Conservation (phyloP, 2,888 invertebrate species). For the Drosophila diplacantha region DNA sequence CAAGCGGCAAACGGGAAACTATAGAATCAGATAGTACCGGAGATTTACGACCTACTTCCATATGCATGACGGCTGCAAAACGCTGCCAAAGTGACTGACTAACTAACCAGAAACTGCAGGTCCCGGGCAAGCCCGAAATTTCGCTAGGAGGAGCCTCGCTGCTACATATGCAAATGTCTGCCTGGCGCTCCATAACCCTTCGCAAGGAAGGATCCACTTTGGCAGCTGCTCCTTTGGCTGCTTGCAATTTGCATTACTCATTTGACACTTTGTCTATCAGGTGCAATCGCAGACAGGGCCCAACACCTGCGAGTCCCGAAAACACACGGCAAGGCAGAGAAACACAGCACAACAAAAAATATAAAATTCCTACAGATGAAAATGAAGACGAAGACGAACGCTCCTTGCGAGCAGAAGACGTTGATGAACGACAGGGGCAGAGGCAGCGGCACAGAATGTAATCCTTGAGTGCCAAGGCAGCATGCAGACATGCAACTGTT, state of each 20-base stretch:
- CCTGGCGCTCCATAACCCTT: slow-evolving; percentile 10
- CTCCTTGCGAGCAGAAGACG: slow-evolving; percentile 46
- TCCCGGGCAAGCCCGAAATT: slow-evolving; percentile 2
- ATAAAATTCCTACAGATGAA: slow-evolving; percentile 4
- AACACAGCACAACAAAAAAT: slow-evolving; percentile 1
- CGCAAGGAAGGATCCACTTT: slow-evolving; percentile 16
- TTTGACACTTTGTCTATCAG: slow-evolving; percentile 70
- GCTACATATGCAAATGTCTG: slow-evolving; percentile 39
- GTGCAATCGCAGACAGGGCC: slow-evolving; percentile 33
- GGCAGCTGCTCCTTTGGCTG: slow-evolving; percentile 34
- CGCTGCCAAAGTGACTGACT: slow-evolving; percentile 52
- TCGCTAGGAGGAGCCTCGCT: slow-evolving; percentile 1
- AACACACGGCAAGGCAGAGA: neutral
- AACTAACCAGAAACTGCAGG: slow-evolving; percentile 52
- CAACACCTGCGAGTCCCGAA: slow-evolving; percentile 51
- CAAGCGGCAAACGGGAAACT: slow-evolving; percentile 34
- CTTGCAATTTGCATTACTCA: slow-evolving; percentile 68
- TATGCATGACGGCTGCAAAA: slow-evolving; percentile 68
- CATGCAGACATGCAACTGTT: slow-evolving; percentile 56
- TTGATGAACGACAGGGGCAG: slow-evolving; percentile 58
- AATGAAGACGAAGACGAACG: slow-evolving; percentile 37
- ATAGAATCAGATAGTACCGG: slow-evolving; percentile 39
- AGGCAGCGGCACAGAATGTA: slow-evolving; percentile 58
- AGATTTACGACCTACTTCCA: slow-evolving; percentile 71
- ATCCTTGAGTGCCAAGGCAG: slow-evolving; percentile 54